Conservation (phyloP, 2,888 invertebrate species). For the Anodontia alba region DNA sequence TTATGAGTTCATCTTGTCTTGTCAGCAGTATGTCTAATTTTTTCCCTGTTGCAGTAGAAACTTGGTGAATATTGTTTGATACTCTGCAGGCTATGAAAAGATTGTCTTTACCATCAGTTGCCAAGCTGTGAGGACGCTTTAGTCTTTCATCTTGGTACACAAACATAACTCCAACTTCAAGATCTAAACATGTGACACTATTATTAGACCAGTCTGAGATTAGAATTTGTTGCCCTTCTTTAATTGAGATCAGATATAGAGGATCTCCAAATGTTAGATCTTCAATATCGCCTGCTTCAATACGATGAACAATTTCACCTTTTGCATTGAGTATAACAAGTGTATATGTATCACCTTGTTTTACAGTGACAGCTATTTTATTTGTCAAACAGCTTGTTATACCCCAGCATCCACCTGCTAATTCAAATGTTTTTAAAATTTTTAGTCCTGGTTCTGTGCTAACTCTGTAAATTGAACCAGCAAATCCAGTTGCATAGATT, state of each 20-base stretch:
- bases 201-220: constrained; percentile 15
- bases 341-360: constrained; percentile 1
- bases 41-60: background rate
- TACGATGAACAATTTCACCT: constrained; percentile 7
- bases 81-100: constrained; percentile 1
- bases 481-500: constrained; percentile 11
- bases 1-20: constrained; percentile 12
- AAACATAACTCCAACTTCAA: constrained; percentile 8
- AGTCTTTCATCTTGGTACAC: background rate
- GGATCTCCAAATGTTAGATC: constrained; percentile 11
- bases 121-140: background rate
- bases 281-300: constrained; percentile 2
- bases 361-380: background rate
- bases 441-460: background rate
- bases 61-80: background rate
- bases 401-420: constrained; percentile 1
- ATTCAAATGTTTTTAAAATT: constrained; percentile 4
- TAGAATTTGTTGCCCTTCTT: background rate
- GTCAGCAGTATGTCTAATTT: background rate
- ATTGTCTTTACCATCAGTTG: background rate
- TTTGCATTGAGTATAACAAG: constrained; percentile 10
- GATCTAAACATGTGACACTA: constrained; percentile 5
- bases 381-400: background rate
- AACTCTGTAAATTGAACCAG: constrained; percentile 3
- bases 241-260: background rate